Conservation (phyloP, 2,113 vertebrate genomes). For the Pelobates fuscus region DNA sequence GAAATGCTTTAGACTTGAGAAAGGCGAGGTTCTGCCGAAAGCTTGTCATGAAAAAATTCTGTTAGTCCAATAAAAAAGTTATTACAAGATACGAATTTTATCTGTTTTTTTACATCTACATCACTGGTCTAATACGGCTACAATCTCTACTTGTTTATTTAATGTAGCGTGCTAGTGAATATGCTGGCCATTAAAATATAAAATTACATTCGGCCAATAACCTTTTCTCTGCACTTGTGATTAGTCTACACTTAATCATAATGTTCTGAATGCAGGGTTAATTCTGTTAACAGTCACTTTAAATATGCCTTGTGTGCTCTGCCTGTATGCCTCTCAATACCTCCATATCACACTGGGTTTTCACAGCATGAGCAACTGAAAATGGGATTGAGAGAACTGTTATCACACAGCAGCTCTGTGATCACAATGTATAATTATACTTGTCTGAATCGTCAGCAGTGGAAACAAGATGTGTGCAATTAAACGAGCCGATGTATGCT, state of each 20-base stretch:
- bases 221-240: not conserved
- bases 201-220: no score
- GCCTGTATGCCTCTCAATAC: conserved; percentile 26
- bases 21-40: no score
- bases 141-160: no score
- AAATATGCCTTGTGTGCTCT: conserved; percentile 37
- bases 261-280: conserved; percentile 20
- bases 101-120: no score
- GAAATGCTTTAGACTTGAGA: no score
- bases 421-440: conserved; percentile 48
- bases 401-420: conserved; percentile 35
- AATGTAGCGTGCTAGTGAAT: no score
- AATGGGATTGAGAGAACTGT: conserved; percentile 44
- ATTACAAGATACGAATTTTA: no score
- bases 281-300: conserved; percentile 21
- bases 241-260: not conserved
- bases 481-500: conserved; percentile 23
- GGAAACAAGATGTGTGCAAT: conserved; percentile 37
- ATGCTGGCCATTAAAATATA: no score
- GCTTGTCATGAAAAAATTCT: no score
- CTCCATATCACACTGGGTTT: conserved; percentile 39
- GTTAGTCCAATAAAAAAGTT: no score
- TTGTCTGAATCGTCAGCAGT: conserved; percentile 48
- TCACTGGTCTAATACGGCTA: no score
- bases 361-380: conserved; percentile 44